Percentiles rank a stretch among this genome's conserved stretches.
These are phyloP conservation scores for Holothuria leucospilota DNA, from an alignment of 53 echinoderm and acorn worm genomes.

Conservation along the genomic window DNA sequence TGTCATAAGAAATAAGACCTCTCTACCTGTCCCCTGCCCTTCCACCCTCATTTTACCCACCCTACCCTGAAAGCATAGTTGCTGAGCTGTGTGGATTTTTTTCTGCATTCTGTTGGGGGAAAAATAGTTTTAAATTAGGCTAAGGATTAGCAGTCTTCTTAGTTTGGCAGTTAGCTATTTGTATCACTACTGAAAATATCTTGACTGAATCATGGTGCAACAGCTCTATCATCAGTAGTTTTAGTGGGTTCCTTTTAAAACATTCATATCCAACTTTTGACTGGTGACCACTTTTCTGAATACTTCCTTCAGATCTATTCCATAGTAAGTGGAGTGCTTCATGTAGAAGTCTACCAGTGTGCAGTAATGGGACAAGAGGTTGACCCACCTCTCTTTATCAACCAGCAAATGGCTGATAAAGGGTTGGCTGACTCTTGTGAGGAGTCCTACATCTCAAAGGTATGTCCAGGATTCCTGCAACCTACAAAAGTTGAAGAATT, in stretches of 20 bases:
- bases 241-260: background rate
- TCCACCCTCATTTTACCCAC: too few relatives aligned
- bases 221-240: too few relatives aligned
- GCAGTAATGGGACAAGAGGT: conserved; percentile 47
- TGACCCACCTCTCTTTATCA: conserved; percentile 68
- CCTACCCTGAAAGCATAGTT: too few relatives aligned
- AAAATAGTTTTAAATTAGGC: too few relatives aligned
- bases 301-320: conserved; percentile 75
- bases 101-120: too few relatives aligned
- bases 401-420: conserved; percentile 69
- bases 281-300: background rate
- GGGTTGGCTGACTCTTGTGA: conserved; percentile 75
- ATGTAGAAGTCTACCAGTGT: conserved; percentile 80
- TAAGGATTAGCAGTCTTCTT: too few relatives aligned
- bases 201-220: too few relatives aligned
- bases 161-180: too few relatives aligned
- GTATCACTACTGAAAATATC: too few relatives aligned
- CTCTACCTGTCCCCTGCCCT: too few relatives aligned
- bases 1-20: too few relatives aligned
- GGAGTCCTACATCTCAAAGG: conserved; percentile 90
- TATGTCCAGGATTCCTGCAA: background rate
- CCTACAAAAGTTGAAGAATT: background rate
- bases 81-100: too few relatives aligned
- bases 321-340: conserved; percentile 75
- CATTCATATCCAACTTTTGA: background rate